A percentile compares a stretch with the other conserved stretches of the same genome.
phyloP scores from a whole-genome alignment of 2,113 vertebrate species.

The Nettapus auritus region DNA sequence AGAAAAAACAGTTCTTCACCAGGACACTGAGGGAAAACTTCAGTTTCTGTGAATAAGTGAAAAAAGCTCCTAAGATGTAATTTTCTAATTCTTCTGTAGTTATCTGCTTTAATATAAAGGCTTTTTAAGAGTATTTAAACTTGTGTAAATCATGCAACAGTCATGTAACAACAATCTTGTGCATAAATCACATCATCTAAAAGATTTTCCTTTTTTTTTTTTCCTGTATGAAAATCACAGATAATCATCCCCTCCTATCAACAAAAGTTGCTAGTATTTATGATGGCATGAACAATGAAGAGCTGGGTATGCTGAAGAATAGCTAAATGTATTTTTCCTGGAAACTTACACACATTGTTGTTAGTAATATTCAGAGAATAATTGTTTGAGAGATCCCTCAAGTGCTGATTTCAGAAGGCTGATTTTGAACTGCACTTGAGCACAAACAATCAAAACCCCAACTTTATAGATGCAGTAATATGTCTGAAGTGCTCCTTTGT shows the following conservation, averaged over 20 bases:
- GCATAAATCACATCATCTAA: neutral
- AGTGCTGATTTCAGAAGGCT: neutral
- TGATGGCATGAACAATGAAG: neutral
- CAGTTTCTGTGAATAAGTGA: neutral
- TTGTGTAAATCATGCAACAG: neutral
- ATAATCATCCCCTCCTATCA: neutral
- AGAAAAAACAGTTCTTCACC: neutral
- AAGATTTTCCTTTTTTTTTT: neutral
- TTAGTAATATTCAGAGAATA: neutral
- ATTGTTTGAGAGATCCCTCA: neutral
- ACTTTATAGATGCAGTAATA: neutral
- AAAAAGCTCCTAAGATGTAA: neutral
- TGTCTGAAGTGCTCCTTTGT: neutral
- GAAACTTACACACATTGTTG: neutral
- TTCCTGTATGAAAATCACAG: neutral
- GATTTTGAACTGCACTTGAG: neutral
- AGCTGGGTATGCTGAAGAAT: neutral
- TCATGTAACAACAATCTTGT: neutral
- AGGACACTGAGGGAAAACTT: neutral
- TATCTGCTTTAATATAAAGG: neutral
- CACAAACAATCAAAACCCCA: neutral
- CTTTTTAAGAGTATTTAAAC: neutral
- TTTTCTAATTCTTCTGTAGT: neutral
- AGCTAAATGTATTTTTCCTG: neutral
- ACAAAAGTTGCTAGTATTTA: neutral